A percentile compares a stretch with the other conserved stretches of the same genome.
Evolutionary conservation across 2,888 invertebrate species (phyloP).

Genomic region (Timandra comae): DNA sequence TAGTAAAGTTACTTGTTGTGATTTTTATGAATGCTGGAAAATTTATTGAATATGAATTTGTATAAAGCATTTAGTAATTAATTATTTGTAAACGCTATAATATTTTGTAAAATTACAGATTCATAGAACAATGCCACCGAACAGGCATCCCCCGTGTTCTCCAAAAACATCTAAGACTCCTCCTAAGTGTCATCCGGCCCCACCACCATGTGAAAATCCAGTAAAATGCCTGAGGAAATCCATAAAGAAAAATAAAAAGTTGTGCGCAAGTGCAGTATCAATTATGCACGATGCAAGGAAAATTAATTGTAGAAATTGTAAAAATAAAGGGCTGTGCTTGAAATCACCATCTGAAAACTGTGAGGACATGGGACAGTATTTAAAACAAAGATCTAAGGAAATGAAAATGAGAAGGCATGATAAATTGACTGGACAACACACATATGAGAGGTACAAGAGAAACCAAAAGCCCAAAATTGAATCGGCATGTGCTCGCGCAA

Average conservation of each 20-base stretch:
- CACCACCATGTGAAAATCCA: constrained; percentile 53
- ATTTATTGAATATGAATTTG: too few species aligned
- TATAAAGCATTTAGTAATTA: too few species aligned
- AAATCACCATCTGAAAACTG: too few species aligned
- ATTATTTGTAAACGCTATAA: too few species aligned
- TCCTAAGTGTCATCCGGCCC: constrained; percentile 54
- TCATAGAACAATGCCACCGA: too few species aligned
- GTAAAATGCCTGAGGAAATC: constrained; percentile 52
- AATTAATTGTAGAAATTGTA: too few species aligned
- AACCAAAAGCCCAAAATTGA: too few species aligned
- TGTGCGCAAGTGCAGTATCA: constrained; percentile 58
- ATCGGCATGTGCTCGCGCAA: too few species aligned
- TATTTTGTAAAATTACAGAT: too few species aligned
- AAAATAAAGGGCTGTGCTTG: constrained; percentile 6
- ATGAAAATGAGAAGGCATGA: constrained; percentile 42
- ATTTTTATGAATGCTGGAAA: too few species aligned
- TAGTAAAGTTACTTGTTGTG: too few species aligned
- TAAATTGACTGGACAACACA: constrained; percentile 39
- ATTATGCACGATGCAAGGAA: constrained; percentile 47
- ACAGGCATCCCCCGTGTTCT: constrained; percentile 57
- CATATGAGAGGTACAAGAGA: too few species aligned
- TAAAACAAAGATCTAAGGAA: constrained; percentile 50
- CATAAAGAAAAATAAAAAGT: constrained; percentile 42
- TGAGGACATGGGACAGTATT: constrained; percentile 44
- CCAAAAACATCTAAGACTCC: constrained; percentile 56